Conservation (phyloP, 2,113 vertebrate genomes). For the Willisornis vidua region DNA sequence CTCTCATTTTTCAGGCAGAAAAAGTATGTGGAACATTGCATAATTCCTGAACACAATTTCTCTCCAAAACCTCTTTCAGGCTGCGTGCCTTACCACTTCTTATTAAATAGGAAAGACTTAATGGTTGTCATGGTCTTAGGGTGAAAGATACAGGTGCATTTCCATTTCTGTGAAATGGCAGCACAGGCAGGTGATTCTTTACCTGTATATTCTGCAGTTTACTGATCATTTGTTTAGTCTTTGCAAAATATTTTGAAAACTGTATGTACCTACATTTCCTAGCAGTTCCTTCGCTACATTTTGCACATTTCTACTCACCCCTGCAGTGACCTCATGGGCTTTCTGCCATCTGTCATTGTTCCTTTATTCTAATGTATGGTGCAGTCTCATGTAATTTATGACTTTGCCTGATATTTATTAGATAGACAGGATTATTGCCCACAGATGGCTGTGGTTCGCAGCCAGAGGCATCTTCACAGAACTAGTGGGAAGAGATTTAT, state of each 20-base stretch:
- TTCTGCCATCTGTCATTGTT: constrained; percentile 61
- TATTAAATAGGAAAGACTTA: background rate
- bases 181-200: background rate
- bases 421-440: constrained; percentile 41
- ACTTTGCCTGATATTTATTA: constrained; percentile 39
- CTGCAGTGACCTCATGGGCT: constrained; percentile 43
- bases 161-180: background rate
- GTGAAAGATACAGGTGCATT: background rate
- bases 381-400: background rate
- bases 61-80: background rate
- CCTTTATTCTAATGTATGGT: constrained; percentile 34
- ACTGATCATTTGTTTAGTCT: background rate
- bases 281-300: background rate
- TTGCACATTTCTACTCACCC: background rate
- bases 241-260: background rate
- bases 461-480: constrained; percentile 42
- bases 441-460: constrained; percentile 24
- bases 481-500: constrained; percentile 45
- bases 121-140: background rate
- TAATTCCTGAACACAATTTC: background rate
- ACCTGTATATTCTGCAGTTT: background rate
- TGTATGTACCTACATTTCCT: background rate
- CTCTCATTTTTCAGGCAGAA: background rate
- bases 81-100: background rate
- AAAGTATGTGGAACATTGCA: background rate